These are phyloP conservation scores for Diloba caeruleocephala DNA, from an alignment of 2,888 invertebrate genomes.

Conservation along the genomic window DNA sequence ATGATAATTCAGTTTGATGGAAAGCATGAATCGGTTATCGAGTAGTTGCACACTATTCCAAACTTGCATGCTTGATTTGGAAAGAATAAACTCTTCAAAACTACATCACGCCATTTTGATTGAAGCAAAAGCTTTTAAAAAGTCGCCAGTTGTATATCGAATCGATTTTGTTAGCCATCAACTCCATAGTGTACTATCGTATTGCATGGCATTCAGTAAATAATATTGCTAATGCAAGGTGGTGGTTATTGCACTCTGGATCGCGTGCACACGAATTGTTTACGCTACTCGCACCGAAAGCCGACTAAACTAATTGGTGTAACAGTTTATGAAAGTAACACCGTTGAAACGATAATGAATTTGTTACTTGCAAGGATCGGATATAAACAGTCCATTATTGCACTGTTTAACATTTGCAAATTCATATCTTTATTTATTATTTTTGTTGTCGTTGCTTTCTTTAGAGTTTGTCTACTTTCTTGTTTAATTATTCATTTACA, in stretches of 20 bases:
- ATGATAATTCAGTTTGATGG: too few species aligned
- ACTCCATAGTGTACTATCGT: not conserved
- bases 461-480: too few species aligned
- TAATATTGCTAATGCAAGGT: constrained; percentile 33
- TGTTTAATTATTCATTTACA: too few species aligned
- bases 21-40: too few species aligned
- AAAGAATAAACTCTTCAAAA: not conserved
- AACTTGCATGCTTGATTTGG: constrained; percentile 15
- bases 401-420: constrained; percentile 25
- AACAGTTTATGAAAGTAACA: constrained; percentile 47
- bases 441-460: too few species aligned
- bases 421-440: constrained; percentile 24
- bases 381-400: constrained; percentile 39
- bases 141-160: constrained; percentile 6
- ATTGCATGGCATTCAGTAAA: constrained; percentile 17
- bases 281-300: constrained; percentile 41
- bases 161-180: constrained; percentile 5
- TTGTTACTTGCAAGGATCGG: constrained; percentile 30
- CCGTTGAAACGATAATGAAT: constrained; percentile 41
- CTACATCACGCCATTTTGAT: constrained; percentile 19
- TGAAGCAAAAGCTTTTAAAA: constrained; percentile 16
- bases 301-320: constrained; percentile 53
- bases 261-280: constrained; percentile 59
- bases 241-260: constrained; percentile 54
- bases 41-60: constrained; percentile 21